A percentile compares a stretch with the other conserved stretches of the same genome.
Conservation (phyloP, 2,797 vertebrate species). For the Ctenochaetus hawaiiensis region DNA sequence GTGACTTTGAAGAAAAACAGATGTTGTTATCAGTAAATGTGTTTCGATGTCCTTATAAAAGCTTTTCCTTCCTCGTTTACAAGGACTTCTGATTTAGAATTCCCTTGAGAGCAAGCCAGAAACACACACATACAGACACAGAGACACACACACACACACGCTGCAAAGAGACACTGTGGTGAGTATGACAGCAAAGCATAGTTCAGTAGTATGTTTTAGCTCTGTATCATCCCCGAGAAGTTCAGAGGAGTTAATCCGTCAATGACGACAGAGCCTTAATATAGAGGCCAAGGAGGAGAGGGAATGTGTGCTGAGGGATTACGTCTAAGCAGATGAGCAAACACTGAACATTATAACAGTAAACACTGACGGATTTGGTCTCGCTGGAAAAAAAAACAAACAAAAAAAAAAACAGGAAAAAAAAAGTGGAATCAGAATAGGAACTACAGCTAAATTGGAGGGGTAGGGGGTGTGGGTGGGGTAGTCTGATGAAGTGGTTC, state of each 20-base stretch:
- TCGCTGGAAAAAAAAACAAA: slow-evolving; percentile 5
- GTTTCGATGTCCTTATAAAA: slow-evolving; percentile 33
- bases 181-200: slow-evolving; percentile 35
- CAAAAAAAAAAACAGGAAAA: background rate
- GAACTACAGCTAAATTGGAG: slow-evolving; percentile 29
- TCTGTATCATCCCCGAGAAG: slow-evolving; percentile 57
- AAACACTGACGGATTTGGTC: slow-evolving; percentile 68
- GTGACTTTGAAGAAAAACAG: slow-evolving; percentile 8
- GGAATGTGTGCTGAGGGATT: slow-evolving; percentile 74
- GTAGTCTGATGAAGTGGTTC: slow-evolving; percentile 48
- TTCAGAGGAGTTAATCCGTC: slow-evolving; percentile 73
- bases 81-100: slow-evolving; percentile 18
- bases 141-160: background rate
- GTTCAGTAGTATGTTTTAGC: slow-evolving; percentile 54
- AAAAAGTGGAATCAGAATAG: slow-evolving; percentile 15
- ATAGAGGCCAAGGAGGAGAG: slow-evolving; percentile 65
- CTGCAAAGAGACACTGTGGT: slow-evolving; percentile 24
- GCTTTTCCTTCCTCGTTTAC: slow-evolving; percentile 1
- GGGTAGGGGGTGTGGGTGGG: background rate
- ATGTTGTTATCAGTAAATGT: slow-evolving; percentile 11
- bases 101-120: slow-evolving; percentile 16
- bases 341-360: slow-evolving; percentile 76
- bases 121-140: slow-evolving; percentile 4
- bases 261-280: slow-evolving; percentile 66
- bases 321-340: slow-evolving; percentile 77